Evolutionary conservation across 2,797 vertebrate genomes (phyloP).

Genomic region (Acipenser transmontanus): DNA sequence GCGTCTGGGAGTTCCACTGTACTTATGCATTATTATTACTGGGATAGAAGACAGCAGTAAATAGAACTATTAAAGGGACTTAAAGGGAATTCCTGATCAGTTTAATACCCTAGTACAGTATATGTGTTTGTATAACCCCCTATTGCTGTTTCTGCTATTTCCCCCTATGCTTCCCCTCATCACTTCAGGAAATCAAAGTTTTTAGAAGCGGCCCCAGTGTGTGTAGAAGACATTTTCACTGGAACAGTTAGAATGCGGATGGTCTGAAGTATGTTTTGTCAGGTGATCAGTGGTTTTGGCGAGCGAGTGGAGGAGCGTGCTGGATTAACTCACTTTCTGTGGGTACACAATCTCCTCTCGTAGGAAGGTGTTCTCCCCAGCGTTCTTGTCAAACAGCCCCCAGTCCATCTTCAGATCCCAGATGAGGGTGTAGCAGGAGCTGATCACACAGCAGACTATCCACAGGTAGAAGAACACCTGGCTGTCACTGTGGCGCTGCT

Average conservation of each 20-base stretch:
- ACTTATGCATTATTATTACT: too few relatives aligned
- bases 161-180: too few relatives aligned
- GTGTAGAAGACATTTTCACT: not conserved
- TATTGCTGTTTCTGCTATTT: too few relatives aligned
- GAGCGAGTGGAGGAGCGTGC: not conserved
- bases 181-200: too few relatives aligned
- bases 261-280: too few relatives aligned
- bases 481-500: conserved; percentile 58
- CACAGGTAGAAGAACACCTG: conserved; percentile 88
- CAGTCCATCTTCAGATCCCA: conserved; percentile 99
- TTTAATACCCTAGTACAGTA: too few relatives aligned
- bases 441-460: conserved; percentile 77
- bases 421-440: conserved; percentile 90
- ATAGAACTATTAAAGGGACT: too few relatives aligned
- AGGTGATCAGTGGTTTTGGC: not conserved
- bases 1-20: too few relatives aligned
- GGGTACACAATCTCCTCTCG: conserved; percentile 98
- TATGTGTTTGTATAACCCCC: too few relatives aligned
- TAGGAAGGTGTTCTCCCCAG: conserved; percentile 93
- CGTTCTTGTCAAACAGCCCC: conserved; percentile 93
- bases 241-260: not conserved
- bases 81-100: too few relatives aligned
- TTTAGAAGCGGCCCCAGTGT: too few relatives aligned
- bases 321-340: conserved; percentile 73
- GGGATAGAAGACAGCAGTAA: too few relatives aligned